A percentile compares a stretch with the other conserved stretches of the same genome.
Conservation (phyloP, 1,140 invertebrate species). For the Hyposmocoma kahamanoa region DNA sequence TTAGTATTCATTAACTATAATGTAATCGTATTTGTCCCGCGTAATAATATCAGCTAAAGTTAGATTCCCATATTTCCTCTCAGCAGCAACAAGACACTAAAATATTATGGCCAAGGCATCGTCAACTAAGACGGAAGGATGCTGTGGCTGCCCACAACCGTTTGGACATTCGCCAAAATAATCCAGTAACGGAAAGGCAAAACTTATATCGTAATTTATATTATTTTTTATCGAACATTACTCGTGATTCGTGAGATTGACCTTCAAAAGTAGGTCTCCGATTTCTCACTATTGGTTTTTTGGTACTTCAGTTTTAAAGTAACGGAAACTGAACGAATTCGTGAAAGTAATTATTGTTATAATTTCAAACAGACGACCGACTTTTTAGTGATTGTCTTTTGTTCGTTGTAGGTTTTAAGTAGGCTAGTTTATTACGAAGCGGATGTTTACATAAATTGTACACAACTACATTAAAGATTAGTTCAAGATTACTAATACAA, state of each 20-base stretch:
- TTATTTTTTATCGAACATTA: conserved; percentile 36
- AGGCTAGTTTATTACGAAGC: too few species aligned
- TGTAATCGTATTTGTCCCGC: too few species aligned
- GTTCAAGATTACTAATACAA: conserved; percentile 1
- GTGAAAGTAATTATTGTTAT: conserved; percentile 1
- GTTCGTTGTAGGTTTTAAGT: too few species aligned
- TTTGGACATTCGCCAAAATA: conserved; percentile 53
- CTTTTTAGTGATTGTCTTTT: too few species aligned
- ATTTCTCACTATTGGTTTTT: neutral
- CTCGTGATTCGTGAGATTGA: conserved; percentile 20
- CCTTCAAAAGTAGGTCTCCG: conserved; percentile 21
- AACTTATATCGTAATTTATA: conserved; percentile 39
- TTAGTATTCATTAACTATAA: too few species aligned
- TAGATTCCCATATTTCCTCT: conserved; percentile 17
- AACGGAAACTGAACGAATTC: neutral
- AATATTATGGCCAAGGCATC: neutral
- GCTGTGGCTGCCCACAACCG: conserved; percentile 26
- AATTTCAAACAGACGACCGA: neutral
- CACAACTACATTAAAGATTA: neutral
- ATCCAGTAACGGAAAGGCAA: conserved; percentile 41
- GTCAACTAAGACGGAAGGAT: conserved; percentile 12
- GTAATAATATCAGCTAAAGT: conserved; percentile 16
- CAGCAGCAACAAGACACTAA: conserved; percentile 15
- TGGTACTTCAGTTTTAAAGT: neutral
- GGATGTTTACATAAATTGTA: neutral